Evolutionary conservation across 2,113 vertebrate genomes (phyloP).

Genomic region (Manacus vitellinus): DNA sequence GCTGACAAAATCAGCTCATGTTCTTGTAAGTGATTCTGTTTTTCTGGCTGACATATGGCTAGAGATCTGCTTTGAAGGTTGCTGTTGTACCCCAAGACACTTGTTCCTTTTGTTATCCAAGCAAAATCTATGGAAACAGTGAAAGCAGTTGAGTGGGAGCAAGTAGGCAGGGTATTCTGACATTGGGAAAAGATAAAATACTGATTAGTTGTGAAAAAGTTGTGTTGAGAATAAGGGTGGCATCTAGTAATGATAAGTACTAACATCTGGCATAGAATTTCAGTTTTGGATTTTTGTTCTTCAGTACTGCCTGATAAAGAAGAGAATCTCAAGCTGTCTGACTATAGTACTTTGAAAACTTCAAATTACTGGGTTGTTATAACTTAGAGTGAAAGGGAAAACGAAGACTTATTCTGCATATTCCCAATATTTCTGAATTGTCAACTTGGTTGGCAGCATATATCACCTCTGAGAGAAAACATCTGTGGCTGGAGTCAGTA

Average conservation of each 20-base stretch:
- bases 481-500: slow-evolving; percentile 6
- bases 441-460: neutral
- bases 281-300: neutral
- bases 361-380: neutral
- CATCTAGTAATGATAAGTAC: neutral
- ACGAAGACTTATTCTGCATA: neutral
- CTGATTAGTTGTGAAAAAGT: neutral
- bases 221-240: neutral
- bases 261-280: neutral
- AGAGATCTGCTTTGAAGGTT: neutral
- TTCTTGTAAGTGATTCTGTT: neutral
- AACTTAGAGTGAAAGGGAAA: neutral
- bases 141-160: neutral
- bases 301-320: neutral
- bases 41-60: neutral
- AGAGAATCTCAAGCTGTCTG: neutral
- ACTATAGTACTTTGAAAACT: neutral
- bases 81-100: neutral
- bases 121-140: neutral
- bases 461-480: slow-evolving; percentile 7
- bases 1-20: neutral
- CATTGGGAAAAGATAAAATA: neutral
- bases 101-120: neutral
- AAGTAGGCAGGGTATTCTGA: neutral
- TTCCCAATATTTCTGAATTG: neutral